Percentiles rank a stretch among this genome's conserved stretches.
These are phyloP conservation scores for Saimiri boliviensis DNA, from an alignment of 2,113 vertebrate species.

Conservation along the genomic window DNA sequence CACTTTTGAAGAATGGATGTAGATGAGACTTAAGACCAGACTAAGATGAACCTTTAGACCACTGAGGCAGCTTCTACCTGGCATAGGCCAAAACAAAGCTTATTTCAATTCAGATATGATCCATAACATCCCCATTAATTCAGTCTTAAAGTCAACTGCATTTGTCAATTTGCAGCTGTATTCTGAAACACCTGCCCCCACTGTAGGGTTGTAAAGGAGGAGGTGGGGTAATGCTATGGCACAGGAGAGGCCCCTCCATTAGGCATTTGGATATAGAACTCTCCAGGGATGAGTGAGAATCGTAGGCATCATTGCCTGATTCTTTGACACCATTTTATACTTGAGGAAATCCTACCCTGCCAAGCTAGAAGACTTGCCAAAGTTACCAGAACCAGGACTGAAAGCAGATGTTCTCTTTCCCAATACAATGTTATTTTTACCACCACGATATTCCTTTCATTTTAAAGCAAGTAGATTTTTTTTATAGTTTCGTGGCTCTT, in stretches of 20 bases:
- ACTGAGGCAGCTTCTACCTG: conserved; percentile 21
- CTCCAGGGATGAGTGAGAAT: neutral
- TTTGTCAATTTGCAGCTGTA: neutral
- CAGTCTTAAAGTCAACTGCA: neutral
- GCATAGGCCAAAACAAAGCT: conserved; percentile 29
- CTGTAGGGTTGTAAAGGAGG: neutral
- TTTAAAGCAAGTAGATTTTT: neutral
- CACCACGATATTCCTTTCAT: neutral
- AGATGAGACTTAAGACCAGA: conserved; percentile 35
- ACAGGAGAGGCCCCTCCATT: neutral
- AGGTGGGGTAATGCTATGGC: neutral
- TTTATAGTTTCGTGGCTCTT: neutral
- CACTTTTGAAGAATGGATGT: conserved; percentile 57
- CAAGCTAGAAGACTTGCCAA: neutral
- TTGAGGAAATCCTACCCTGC: neutral
- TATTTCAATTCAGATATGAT: neutral
- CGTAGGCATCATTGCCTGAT: neutral
- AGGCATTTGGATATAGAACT: neutral
- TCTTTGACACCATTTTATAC: neutral
- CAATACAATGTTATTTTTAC: neutral
- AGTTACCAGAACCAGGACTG: neutral
- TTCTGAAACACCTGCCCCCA: neutral
- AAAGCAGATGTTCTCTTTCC: neutral
- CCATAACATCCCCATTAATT: neutral
- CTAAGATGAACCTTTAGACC: neutral